Percentiles rank a stretch among this genome's conserved stretches.
Evolutionary conservation across 1,140 invertebrate species (phyloP).

Genomic region (Ladona fulva): DNA sequence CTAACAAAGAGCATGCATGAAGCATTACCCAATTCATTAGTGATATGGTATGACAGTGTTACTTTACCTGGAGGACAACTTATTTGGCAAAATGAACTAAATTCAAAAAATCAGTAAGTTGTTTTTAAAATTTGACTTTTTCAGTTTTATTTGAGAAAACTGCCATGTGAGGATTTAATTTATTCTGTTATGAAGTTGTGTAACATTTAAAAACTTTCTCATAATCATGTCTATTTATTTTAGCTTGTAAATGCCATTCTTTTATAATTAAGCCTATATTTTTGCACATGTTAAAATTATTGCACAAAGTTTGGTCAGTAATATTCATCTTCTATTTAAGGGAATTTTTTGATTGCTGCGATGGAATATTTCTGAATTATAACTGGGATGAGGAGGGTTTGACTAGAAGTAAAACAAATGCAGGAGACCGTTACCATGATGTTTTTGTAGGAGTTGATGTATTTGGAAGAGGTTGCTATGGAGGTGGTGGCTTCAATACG

Average conservation of each 20-base stretch:
- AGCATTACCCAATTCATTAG: constrained; percentile 46
- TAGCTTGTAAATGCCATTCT: too few species aligned
- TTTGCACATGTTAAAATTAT: too few species aligned
- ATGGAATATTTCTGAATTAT: constrained; percentile 96
- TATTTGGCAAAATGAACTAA: constrained; percentile 88
- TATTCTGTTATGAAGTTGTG: too few species aligned
- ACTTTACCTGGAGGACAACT: constrained; percentile 59
- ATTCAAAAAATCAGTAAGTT: constrained; percentile 65
- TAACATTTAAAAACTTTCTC: too few species aligned
- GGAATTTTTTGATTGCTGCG: constrained; percentile 75
- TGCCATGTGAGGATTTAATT: too few species aligned
- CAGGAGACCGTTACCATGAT: constrained; percentile 49
- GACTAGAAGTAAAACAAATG: constrained; percentile 27
- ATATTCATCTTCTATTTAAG: constrained; percentile 37
- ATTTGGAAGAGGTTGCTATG: constrained; percentile 82
- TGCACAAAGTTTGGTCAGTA: too few species aligned
- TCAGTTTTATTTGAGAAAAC: too few species aligned
- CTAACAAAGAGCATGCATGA: constrained; percentile 54
- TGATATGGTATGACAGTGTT: constrained; percentile 97
- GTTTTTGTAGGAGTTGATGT: constrained; percentile 92
- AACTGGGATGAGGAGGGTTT: constrained; percentile 69
- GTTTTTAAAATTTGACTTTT: too few species aligned
- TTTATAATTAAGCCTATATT: too few species aligned
- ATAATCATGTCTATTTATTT: too few species aligned
- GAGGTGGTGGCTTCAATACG: constrained; percentile 79